Conservation (phyloP, 35 echinoderm and acorn worm species). For the Amphiura filiformis region DNA sequence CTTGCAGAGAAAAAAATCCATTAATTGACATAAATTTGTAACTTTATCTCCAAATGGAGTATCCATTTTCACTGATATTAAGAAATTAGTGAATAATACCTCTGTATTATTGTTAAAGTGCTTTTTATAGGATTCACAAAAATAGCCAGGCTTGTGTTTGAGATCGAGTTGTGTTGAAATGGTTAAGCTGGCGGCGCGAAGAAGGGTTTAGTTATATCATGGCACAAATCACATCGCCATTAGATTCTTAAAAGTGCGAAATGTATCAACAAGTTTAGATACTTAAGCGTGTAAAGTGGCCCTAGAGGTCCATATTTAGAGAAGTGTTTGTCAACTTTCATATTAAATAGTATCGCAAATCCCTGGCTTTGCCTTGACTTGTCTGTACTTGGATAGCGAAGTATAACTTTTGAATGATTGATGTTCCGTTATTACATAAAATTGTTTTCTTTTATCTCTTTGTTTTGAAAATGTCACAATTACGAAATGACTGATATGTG, state of each 20-base stretch:
- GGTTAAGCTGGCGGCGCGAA: neutral
- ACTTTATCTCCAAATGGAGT: neutral
- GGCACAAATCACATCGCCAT: neutral
- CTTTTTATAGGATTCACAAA: neutral
- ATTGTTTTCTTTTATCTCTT: too few species aligned
- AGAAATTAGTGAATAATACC: slow-evolving; percentile 3
- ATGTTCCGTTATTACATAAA: too few species aligned
- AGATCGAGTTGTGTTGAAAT: neutral
- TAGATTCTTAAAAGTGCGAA: neutral
- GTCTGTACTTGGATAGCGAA: too few species aligned
- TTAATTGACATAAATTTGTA: neutral
- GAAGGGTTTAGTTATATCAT: neutral
- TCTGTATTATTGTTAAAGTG: neutral
- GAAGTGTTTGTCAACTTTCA: neutral
- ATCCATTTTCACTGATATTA: neutral
- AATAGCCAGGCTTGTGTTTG: neutral
- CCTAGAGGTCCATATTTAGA: neutral
- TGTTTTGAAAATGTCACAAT: too few species aligned
- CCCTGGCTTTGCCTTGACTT: neutral
- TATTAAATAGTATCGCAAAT: neutral
- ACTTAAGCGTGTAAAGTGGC: neutral
- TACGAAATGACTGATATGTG: too few species aligned
- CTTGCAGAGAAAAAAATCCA: neutral
- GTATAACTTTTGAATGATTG: too few species aligned
- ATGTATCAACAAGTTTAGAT: neutral